These are phyloP conservation scores for Hoplodrina blanda DNA, from an alignment of 2,888 invertebrate species.

Conservation along the genomic window DNA sequence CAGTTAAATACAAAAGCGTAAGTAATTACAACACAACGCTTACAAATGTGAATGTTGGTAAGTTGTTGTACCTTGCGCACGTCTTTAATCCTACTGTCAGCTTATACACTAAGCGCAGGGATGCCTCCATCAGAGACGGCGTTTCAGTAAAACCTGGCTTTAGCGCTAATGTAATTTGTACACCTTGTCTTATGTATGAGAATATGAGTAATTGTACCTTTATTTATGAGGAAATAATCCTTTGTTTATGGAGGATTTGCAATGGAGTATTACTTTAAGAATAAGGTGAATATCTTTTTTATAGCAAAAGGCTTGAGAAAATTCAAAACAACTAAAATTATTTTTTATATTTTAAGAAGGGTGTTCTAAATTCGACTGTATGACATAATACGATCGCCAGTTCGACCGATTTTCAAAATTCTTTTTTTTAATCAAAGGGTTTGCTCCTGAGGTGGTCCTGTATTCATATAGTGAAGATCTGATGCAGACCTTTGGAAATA, in stretches of 20 bases:
- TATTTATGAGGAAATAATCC: conserved; percentile 20
- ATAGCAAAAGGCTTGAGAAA: neutral
- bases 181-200: conserved; percentile 21
- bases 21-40: conserved; percentile 9
- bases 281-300: neutral
- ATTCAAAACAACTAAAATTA: too few species aligned
- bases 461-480: too few species aligned
- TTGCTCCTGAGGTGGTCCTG: too few species aligned
- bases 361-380: too few species aligned
- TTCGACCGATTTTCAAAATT: too few species aligned
- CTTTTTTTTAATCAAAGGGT: too few species aligned
- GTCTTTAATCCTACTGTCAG: conserved; percentile 64
- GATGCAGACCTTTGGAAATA: too few species aligned
- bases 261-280: neutral
- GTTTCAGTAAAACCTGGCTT: conserved; percentile 58
- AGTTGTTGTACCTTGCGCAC: conserved; percentile 23
- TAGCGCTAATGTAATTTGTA: conserved; percentile 48
- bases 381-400: too few species aligned
- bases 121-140: conserved; percentile 56
- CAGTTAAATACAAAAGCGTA: conserved; percentile 4
- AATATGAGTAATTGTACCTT: conserved; percentile 37
- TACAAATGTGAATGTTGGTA: conserved; percentile 39
- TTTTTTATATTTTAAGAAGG: too few species aligned
- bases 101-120: conserved; percentile 54
- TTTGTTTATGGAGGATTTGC: neutral